A percentile compares a stretch with the other conserved stretches of the same genome.
These are phyloP conservation scores for Meganola albula DNA, from an alignment of 2,888 invertebrate genomes.

Conservation along the genomic window DNA sequence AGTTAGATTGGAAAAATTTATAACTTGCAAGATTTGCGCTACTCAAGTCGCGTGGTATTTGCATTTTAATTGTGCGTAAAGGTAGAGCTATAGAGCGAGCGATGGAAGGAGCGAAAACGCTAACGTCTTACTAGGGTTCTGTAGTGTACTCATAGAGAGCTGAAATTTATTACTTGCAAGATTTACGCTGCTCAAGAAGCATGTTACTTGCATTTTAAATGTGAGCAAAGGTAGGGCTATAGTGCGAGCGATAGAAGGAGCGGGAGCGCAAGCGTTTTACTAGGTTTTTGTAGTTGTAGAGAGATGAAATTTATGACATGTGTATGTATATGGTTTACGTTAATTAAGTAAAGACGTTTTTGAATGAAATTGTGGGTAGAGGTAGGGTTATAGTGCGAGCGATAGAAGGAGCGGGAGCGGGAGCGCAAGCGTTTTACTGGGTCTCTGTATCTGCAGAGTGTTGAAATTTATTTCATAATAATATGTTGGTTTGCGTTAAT, in stretches of 20 bases:
- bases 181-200: slow-evolving; percentile 44
- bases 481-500: no score
- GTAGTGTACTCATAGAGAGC: background rate
- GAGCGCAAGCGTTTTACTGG: background rate
- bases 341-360: slow-evolving; percentile 46
- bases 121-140: background rate
- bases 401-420: slow-evolving; percentile 5
- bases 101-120: slow-evolving; percentile 5
- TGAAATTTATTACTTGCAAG: no score
- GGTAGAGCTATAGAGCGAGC: slow-evolving; percentile 6
- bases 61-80: slow-evolving; percentile 50
- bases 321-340: no score
- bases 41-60: slow-evolving; percentile 48
- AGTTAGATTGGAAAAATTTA: slow-evolving; percentile 57
- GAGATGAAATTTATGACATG: no score
- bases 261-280: slow-evolving; percentile 1
- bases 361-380: slow-evolving; percentile 49
- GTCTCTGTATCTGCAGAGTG: background rate
- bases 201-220: slow-evolving; percentile 58
- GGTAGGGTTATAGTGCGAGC: slow-evolving; percentile 6
- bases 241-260: slow-evolving; percentile 9
- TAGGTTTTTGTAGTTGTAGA: background rate
- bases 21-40: slow-evolving; percentile 51
- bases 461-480: no score
- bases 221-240: slow-evolving; percentile 16